phyloP scores from a whole-genome alignment of 2,113 vertebrate genomes.

The Panthera uncia region DNA sequence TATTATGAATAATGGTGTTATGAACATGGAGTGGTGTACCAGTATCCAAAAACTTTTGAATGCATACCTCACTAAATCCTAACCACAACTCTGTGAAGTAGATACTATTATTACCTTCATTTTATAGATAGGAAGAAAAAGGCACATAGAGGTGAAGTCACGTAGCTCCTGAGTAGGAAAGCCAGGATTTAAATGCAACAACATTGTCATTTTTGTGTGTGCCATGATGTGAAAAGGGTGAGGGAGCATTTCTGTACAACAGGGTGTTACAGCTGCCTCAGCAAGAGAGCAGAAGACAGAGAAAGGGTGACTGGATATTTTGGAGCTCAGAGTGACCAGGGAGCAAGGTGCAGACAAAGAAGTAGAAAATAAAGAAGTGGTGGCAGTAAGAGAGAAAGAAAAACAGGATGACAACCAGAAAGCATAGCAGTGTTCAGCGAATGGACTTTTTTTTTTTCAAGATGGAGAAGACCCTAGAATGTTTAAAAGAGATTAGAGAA shows the following conservation, averaged over 20 bases:
- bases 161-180: not conserved
- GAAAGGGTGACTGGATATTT: not conserved
- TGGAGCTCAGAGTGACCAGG: not conserved
- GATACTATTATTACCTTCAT: not conserved
- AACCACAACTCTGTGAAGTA: not conserved
- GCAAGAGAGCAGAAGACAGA: not conserved
- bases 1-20: slow-evolving; percentile 7
- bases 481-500: not conserved
- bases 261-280: not conserved
- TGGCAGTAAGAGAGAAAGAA: not conserved
- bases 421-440: not conserved
- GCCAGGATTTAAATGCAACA: not conserved
- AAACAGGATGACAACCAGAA: not conserved
- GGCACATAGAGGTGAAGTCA: not conserved
- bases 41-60: not conserved
- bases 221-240: not conserved
- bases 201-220: not conserved
- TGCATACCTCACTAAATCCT: not conserved
- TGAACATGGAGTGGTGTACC: not conserved
- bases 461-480: not conserved
- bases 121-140: not conserved
- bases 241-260: not conserved
- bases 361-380: not conserved
- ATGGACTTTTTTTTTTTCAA: not conserved
- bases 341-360: not conserved